Evolutionary conservation across 2,888 invertebrate genomes (phyloP).

Genomic region (Idaea biselata): DNA sequence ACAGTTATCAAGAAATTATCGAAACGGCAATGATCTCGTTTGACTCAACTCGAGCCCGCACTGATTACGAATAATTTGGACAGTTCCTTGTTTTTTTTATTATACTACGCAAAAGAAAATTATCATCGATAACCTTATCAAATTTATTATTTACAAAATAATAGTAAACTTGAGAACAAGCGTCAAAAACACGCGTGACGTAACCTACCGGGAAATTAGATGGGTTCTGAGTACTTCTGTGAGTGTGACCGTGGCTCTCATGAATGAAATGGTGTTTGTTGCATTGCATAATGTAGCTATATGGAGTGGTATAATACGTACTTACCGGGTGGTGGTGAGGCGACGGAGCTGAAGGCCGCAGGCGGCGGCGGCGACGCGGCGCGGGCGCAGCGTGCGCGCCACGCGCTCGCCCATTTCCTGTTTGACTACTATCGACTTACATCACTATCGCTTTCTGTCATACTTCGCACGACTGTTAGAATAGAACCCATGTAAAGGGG

Average conservation of each 20-base stretch:
- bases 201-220: slow-evolving; percentile 37
- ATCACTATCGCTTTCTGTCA: slow-evolving; percentile 79
- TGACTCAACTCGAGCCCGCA: slow-evolving; percentile 56
- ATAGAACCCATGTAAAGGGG: slow-evolving; percentile 73
- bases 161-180: slow-evolving; percentile 35
- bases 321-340: slow-evolving; percentile 7
- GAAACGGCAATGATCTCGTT: slow-evolving; percentile 69
- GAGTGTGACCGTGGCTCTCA: slow-evolving; percentile 53
- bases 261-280: slow-evolving; percentile 72
- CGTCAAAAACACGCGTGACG: slow-evolving; percentile 35
- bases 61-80: slow-evolving; percentile 57
- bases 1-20: slow-evolving; percentile 56
- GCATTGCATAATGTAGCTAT: slow-evolving; percentile 68
- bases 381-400: slow-evolving; percentile 72
- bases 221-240: slow-evolving; percentile 46
- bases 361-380: slow-evolving; percentile 59
- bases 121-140: slow-evolving; percentile 57
- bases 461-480: slow-evolving; percentile 71
- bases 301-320: slow-evolving; percentile 36
- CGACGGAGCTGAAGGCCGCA: slow-evolving; percentile 26
- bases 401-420: slow-evolving; percentile 77
- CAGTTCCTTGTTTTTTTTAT: slow-evolving; percentile 61
- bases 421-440: slow-evolving; percentile 79
- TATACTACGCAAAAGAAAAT: slow-evolving; percentile 65
- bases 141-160: slow-evolving; percentile 30